These are phyloP conservation scores for Watsonalla cultraria DNA, from an alignment of 2,888 invertebrate species.

Conservation along the genomic window DNA sequence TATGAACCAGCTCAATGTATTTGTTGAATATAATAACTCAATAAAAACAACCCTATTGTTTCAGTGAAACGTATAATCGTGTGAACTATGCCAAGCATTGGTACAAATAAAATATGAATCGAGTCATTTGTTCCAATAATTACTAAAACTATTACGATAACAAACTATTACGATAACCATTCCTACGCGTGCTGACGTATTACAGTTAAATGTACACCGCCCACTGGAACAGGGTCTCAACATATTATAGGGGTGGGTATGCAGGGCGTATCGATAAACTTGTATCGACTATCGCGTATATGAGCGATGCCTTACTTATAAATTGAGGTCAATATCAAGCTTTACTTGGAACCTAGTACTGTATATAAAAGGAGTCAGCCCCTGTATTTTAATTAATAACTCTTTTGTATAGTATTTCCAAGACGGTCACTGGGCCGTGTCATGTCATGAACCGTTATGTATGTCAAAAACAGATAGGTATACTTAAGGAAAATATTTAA, in stretches of 20 bases:
- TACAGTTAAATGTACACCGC: conserved; percentile 63
- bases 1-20: background rate
- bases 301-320: too few relatives aligned
- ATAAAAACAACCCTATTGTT: background rate
- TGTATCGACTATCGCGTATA: background rate
- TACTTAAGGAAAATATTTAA: too few relatives aligned
- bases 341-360: too few relatives aligned
- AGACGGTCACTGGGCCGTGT: too few relatives aligned
- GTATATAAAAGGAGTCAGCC: too few relatives aligned
- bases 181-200: conserved; percentile 56
- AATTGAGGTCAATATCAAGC: too few relatives aligned
- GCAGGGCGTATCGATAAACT: background rate
- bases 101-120: conserved; percentile 28
- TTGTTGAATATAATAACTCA: background rate
- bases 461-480: too few relatives aligned
- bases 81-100: conserved; percentile 43
- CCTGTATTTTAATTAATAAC: too few relatives aligned
- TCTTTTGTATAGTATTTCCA: too few relatives aligned
- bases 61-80: conserved; percentile 22
- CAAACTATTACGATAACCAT: conserved; percentile 56
- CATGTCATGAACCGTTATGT: too few relatives aligned
- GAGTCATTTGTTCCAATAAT: conserved; percentile 66
- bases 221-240: conserved; percentile 25
- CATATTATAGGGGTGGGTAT: background rate
- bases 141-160: conserved; percentile 58